These are phyloP conservation scores for Hydroisotoma schaefferi DNA, from an alignment of 2,888 invertebrate species.

Conservation along the genomic window DNA sequence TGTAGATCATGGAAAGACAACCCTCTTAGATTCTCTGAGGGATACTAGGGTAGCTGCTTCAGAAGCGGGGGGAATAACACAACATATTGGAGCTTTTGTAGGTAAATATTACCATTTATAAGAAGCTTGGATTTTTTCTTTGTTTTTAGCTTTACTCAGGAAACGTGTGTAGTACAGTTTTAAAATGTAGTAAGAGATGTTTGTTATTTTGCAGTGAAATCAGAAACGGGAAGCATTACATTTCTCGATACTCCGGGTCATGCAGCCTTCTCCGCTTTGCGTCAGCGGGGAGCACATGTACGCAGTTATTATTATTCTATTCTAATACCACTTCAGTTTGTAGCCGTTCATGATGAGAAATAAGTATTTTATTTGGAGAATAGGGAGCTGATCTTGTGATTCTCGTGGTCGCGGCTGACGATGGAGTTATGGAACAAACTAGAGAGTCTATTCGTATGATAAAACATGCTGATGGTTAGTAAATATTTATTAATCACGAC, in stretches of 20 bases:
- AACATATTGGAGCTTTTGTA: slow-evolving; percentile 97
- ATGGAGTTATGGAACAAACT: slow-evolving; percentile 98
- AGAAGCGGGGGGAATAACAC: slow-evolving; percentile 98
- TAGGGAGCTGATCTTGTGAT: slow-evolving; percentile 84
- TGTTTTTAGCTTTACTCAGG: neutral
- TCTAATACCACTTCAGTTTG: neutral
- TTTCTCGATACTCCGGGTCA: slow-evolving; percentile 99
- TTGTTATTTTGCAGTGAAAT: slow-evolving; percentile 61
- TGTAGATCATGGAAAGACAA: slow-evolving; percentile 84
- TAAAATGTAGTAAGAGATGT: too few relatives aligned
- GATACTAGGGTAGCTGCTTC: slow-evolving; percentile 79
- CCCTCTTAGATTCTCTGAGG: slow-evolving; percentile 81
- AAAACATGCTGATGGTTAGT: slow-evolving; percentile 65
- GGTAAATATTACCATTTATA: slow-evolving; percentile 53
- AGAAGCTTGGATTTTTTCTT: neutral
- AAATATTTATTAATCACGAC: neutral
- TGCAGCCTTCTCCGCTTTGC: slow-evolving; percentile 93
- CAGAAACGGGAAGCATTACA: slow-evolving; percentile 73
- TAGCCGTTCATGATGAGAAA: too few relatives aligned
- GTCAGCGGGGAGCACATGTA: slow-evolving; percentile 84
- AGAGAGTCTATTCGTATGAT: slow-evolving; percentile 86
- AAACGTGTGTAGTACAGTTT: neutral
- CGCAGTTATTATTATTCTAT: neutral
- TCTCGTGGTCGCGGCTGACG: slow-evolving; percentile 96
- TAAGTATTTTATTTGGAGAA: neutral